Percentiles rank a stretch among this genome's conserved stretches.
These are phyloP conservation scores for Hypselothyrea guttata DNA, from an alignment of 2,888 invertebrate genomes.

Conservation along the genomic window DNA sequence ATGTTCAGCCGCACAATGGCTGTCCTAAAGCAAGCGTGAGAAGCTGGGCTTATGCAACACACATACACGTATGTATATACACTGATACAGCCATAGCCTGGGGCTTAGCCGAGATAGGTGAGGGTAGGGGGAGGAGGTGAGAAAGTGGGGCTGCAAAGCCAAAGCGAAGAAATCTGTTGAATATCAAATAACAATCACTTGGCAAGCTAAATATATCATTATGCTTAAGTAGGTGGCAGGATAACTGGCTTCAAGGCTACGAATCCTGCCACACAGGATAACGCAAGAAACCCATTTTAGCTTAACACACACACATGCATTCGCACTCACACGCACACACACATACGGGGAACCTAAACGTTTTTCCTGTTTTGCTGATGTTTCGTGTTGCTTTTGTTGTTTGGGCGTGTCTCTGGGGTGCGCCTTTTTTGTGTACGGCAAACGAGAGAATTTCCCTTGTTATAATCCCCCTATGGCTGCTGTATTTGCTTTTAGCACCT, in stretches of 20 bases:
- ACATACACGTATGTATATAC: slow-evolving; percentile 33
- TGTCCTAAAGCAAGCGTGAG: slow-evolving; percentile 28
- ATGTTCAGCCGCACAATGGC: slow-evolving; percentile 27
- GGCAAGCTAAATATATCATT: slow-evolving; percentile 76
- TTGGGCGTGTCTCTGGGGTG: slow-evolving; percentile 50
- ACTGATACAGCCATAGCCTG: slow-evolving; percentile 17
- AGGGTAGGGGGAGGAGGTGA: background rate
- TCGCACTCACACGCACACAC: slow-evolving; percentile 1
- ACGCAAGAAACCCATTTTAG: slow-evolving; percentile 46
- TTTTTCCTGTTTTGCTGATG: slow-evolving; percentile 45
- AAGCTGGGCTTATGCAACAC: slow-evolving; percentile 53
- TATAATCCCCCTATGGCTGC: slow-evolving; percentile 64
- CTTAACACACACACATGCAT: slow-evolving; percentile 39
- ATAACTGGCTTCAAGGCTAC: slow-evolving; percentile 32
- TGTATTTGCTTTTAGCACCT: slow-evolving; percentile 74
- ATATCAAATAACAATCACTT: slow-evolving; percentile 79
- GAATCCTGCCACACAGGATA: slow-evolving; percentile 40
- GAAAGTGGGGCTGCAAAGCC: slow-evolving; percentile 23
- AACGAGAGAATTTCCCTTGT: slow-evolving; percentile 44
- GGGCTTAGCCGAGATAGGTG: slow-evolving; percentile 7
- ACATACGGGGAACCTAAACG: slow-evolving; percentile 33
- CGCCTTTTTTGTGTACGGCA: slow-evolving; percentile 54
- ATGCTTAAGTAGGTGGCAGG: slow-evolving; percentile 67
- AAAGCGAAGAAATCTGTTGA: slow-evolving; percentile 72
- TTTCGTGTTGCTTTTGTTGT: slow-evolving; percentile 40